Base-by-base conservation (phyloP, 1,140 invertebrate species). In the Holcopasites calliopsidis region DNA sequence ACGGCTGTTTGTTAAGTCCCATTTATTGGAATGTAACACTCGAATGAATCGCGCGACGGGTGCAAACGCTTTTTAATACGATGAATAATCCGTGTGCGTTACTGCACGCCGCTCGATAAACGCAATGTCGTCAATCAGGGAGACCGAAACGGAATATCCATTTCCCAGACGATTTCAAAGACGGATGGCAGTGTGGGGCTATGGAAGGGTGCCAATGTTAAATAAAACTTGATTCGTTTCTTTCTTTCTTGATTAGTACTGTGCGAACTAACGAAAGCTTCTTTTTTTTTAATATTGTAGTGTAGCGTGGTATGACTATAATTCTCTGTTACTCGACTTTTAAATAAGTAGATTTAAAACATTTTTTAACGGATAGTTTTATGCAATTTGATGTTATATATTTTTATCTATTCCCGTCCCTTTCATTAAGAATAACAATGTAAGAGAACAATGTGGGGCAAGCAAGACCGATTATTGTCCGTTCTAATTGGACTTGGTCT, bases 61-160 rank as follows among this genome's bases (percentile, higher is more conserved):
- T 52, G 65, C 82, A 82, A 83, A 76, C 62, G 77, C 57, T 84
- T 84, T 84, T 84, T 83, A 84, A 83, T 73, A 52, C 69, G 72
- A 80, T 52, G 77, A 62, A 83, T 84, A 84, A 84, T 84, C 77
- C 35, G 62, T 47, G 26, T 35, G 64, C 23, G 42, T 74, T 66
- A 65, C 58, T 47, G 52, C 52, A 49, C 70, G 64, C 31, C 78
- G 74, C 23, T 69, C 68, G 75, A 82, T 82, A 78, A 78, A 82
- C 75, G 69, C 69, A 62, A 54, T 69, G 81, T 82, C 79, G 82
- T 82, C 79, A 82, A 82, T 82, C 79, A 82, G 47, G 50, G 68
- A 68, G 38, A 62, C 55, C 74, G 42, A 40, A n/a, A 54, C 74
- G 66, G 68, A 81, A 76, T 82, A 77, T 64, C 81, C 77, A 82